Percentiles rank a stretch among this genome's conserved stretches.
Conservation (phyloP, 2,888 invertebrate genomes). For the Nebria salina region DNA sequence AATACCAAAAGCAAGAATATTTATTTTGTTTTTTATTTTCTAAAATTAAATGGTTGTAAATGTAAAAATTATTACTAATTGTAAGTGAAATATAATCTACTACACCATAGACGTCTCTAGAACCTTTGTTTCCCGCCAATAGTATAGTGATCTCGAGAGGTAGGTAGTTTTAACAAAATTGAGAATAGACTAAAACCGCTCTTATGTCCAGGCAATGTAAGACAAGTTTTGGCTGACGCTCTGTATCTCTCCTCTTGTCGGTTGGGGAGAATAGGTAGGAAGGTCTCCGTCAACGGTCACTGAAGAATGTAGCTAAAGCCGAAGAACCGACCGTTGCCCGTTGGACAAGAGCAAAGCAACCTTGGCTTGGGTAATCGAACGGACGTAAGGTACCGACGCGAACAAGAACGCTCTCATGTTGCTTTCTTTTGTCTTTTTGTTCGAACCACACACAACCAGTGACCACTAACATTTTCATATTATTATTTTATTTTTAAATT, state of each 20-base stretch:
- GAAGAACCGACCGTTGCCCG: constrained; percentile 49
- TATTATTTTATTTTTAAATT: neutral
- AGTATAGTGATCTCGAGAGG: neutral
- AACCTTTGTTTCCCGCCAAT: neutral
- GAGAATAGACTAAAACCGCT: neutral
- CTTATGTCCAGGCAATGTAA: too few species aligned
- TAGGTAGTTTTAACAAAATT: neutral
- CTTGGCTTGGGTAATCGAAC: constrained; percentile 8
- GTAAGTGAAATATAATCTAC: neutral
- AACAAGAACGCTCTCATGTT: constrained; percentile 30
- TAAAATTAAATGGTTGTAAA: too few species aligned
- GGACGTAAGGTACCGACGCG: constrained; percentile 1
- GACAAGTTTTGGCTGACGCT: neutral
- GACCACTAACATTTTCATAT: constrained; percentile 21
- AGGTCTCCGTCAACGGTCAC: constrained; percentile 52
- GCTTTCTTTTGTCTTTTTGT: constrained; percentile 47
- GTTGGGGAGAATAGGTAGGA: constrained; percentile 37
- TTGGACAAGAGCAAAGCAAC: constrained; percentile 19
- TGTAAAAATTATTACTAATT: neutral
- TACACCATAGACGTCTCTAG: too few species aligned
- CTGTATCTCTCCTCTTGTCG: neutral
- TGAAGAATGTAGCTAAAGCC: constrained; percentile 52
- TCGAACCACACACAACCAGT: constrained; percentile 47
- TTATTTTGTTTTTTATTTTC: too few species aligned
- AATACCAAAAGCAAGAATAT: too few species aligned